phyloP scores from a whole-genome alignment of 2,797 vertebrate species.

The Hypotaenidia okinawae region DNA sequence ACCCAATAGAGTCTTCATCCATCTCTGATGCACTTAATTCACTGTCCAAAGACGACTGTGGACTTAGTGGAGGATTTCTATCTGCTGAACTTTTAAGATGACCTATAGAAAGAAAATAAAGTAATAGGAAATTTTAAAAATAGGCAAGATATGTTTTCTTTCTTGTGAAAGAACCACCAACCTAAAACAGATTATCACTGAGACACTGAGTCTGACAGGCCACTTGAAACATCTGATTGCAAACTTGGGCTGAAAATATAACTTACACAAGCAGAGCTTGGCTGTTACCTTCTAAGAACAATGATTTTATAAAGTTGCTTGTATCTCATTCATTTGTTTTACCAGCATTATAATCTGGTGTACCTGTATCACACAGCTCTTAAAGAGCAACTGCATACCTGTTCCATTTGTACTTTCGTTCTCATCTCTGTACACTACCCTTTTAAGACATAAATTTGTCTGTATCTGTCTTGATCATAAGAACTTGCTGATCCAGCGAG shows the following conservation, averaged over 20 bases:
- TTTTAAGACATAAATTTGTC: background rate
- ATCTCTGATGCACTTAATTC: conserved; percentile 98
- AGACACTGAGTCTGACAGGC: background rate
- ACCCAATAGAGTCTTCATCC: conserved; percentile 98
- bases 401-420: background rate
- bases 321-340: no score
- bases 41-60: conserved; percentile 96
- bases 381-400: background rate
- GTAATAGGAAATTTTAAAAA: background rate
- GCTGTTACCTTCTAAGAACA: background rate
- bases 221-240: background rate
- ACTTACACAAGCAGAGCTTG: background rate
- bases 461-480: background rate
- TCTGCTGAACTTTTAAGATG: conserved; percentile 87
- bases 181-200: background rate
- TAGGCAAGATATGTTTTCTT: no score
- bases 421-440: background rate
- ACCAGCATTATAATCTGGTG: background rate
- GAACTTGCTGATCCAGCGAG: background rate
- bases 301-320: no score
- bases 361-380: background rate
- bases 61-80: conserved; percentile 92
- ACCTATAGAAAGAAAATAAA: conserved; percentile 71
- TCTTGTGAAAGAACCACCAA: background rate
- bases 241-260: background rate